These are phyloP conservation scores for Psittacula cyanocephala DNA, from an alignment of 2,113 vertebrate genomes.

Conservation along the genomic window DNA sequence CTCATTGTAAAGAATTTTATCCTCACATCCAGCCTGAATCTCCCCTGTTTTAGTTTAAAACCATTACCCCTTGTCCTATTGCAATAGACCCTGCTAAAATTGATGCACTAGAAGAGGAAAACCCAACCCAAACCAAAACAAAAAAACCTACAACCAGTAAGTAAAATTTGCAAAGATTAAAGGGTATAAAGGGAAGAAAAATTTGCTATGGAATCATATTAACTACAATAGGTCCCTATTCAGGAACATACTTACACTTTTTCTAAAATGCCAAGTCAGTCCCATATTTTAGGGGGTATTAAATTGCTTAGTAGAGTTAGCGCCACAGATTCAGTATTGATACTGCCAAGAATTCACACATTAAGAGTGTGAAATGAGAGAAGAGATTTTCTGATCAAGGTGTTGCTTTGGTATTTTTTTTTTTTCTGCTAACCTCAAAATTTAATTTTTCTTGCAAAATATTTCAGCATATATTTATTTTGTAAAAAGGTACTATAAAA, in stretches of 20 bases:
- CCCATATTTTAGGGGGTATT: neutral
- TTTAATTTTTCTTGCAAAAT: neutral
- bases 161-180: neutral
- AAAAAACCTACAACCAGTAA: rapidly evolving
- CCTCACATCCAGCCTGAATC: neutral
- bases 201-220: neutral
- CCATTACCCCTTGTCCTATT: neutral
- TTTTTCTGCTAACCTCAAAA: neutral
- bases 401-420: neutral
- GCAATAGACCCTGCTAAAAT: neutral
- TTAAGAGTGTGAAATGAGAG: neutral
- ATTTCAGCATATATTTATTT: neutral
- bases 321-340: neutral
- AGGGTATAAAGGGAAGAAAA: neutral
- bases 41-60: neutral
- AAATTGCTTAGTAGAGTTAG: neutral
- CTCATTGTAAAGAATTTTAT: neutral
- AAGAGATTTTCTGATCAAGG: neutral
- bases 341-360: neutral
- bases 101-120: neutral
- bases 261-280: neutral
- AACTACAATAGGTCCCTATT: neutral
- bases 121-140: rapidly evolving
- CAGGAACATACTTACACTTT: neutral
- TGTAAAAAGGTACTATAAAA: neutral